A percentile compares a stretch with the other conserved stretches of the same genome.
These are phyloP conservation scores for Ephialtes manifestator DNA, from an alignment of 2,888 invertebrate species.

Conservation along the genomic window DNA sequence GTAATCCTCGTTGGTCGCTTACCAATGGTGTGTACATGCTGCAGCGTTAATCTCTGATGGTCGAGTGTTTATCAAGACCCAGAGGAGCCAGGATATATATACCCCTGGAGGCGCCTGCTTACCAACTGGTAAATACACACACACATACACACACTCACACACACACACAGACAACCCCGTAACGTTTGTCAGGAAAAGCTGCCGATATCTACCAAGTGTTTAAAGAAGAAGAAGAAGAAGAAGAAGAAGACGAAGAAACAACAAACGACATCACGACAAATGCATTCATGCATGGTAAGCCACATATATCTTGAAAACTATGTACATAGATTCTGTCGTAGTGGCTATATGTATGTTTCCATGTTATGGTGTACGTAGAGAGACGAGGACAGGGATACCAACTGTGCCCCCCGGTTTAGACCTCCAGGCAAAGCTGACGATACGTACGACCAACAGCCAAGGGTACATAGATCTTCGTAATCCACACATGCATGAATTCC, in stretches of 20 bases:
- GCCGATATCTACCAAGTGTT: slow-evolving; percentile 47
- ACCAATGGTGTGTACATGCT: slow-evolving; percentile 82
- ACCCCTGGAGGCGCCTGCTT: slow-evolving; percentile 80
- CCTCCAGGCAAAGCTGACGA: slow-evolving; percentile 34
- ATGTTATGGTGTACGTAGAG: slow-evolving; percentile 13
- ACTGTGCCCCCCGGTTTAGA: slow-evolving; percentile 5
- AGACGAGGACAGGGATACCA: background rate
- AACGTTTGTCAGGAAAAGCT: slow-evolving; percentile 36
- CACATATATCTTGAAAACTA: slow-evolving; percentile 20
- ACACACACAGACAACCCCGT: slow-evolving; percentile 48
- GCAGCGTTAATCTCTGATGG: slow-evolving; percentile 81
- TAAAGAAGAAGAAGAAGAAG: slow-evolving; percentile 42
- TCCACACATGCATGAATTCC: slow-evolving; percentile 29
- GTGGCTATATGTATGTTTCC: slow-evolving; percentile 7
- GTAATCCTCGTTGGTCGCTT: slow-evolving; percentile 71
- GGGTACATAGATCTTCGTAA: slow-evolving; percentile 68
- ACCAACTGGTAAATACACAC: slow-evolving; percentile 67
- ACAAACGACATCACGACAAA: slow-evolving; percentile 71
- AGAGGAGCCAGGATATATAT: slow-evolving; percentile 81
- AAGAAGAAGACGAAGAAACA: slow-evolving; percentile 44
- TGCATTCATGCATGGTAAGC: slow-evolving; percentile 73
- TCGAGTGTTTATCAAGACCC: slow-evolving; percentile 82
- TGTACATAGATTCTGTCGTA: slow-evolving; percentile 1
- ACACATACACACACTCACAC: slow-evolving; percentile 37
- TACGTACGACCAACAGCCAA: slow-evolving; percentile 50